Evolutionary conservation across 1,140 invertebrate genomes (phyloP), one percentile per base, ranked within the genome.

Genomic region (Metopolophium dirhodum): DNA sequence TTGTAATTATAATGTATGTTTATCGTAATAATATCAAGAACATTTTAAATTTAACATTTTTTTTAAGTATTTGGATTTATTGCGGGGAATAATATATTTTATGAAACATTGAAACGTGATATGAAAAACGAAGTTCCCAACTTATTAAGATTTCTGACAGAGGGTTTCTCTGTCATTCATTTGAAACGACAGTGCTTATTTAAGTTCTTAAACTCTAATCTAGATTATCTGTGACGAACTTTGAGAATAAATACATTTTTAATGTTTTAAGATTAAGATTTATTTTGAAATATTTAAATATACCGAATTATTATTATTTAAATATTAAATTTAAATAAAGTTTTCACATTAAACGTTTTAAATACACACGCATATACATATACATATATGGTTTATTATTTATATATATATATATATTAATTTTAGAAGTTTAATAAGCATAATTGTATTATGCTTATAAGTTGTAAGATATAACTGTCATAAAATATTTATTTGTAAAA

Each of bases 181-280:
- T 87, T 87, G 0, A 77, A 77, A 87, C 9, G 0, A 14, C 9
- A n/a, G 45, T 49, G 45, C 4, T 87, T 87, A 87, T 47, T 47
- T n/a, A 49, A 47, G 3, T 49, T 87, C 49, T n/a, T 47, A 0
- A 7, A 87, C 41, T 87, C 26, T 47, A 47, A 87, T 2, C 26
- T 18, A n/a, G 61, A 77, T 77, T 20, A 23, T 47, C 26, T 47
- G 26, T 37, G 6, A 47, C 9, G 0, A 87, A 87, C 41, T 87
- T 87, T 87, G 22, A 49, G 85, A 49, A 87, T 87, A 87, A n/a
- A 87, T 87, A 49, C 30, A 47, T 49, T 87, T 47, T 47, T 47
- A 47, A 87, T 87, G 35, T 87, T 49, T 85, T 11, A 26, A 49
- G 11, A 47, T 45, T 85, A 85, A 85, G 9, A 2, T 26, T 3